Evolutionary conservation across 2,113 vertebrate genomes (phyloP), one percentile per base, ranked within the genome.

Genomic region (Semnornis frantzii): DNA sequence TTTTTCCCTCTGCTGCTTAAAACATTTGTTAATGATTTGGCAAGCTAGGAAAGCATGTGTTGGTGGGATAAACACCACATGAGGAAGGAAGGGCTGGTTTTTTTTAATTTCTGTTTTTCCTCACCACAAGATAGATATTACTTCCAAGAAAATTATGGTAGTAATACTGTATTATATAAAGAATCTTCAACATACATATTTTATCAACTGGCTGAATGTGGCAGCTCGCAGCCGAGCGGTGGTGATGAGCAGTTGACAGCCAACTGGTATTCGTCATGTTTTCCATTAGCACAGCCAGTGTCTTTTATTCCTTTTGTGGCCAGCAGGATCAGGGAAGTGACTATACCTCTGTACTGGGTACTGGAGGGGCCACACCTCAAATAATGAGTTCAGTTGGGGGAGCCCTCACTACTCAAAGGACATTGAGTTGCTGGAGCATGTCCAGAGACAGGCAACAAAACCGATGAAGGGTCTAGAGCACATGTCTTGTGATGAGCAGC

Each of bases 1-100:
- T 85, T 92, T 89, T 62, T 9, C 44, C 64, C 25, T 69, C 70
- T 7, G 3, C 81, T 60, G 37, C 76, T 65, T 87, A 44, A 85
- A 95, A 90, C 77, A 86, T 82, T 93, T 92, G 70, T 79, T 93
- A 92, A 92, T 78, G 70, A 92, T 91, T n/a, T 89, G 86, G 85
- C 65, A 93, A 84, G 83, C 54, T 31, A 73, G 71, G 62, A 50
- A 68, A 86, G 62, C 46, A 48, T 15, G 60, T 15, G 6, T 34
- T 82, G 64, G 15, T 28, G 19, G 58, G 74, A 65, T 57, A 82
- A 89, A 70, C 21, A 54, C 73, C 42, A 74, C 65, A 78, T 27
- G 57, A 88, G 70, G 92, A 90, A 83, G 76, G 63, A 65, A 78
- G 65, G 70, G 54, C 65, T 89, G 74, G 4, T 46, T 46, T 81